Conservation (phyloP, 2,113 vertebrate genomes). For the Picathartes gymnocephalus region DNA sequence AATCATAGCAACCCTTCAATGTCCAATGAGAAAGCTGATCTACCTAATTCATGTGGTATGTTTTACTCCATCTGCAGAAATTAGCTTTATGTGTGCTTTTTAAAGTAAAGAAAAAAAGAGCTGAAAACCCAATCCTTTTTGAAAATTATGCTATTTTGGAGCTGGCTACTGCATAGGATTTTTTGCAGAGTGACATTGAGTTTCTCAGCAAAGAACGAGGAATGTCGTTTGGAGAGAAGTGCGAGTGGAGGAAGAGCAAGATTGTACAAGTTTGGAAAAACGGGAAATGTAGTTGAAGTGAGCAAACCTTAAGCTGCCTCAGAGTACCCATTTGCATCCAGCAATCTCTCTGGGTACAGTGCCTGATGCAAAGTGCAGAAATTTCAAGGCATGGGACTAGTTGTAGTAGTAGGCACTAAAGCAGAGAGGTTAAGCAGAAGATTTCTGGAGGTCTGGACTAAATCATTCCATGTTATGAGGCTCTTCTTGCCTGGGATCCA, state of each 20-base stretch:
- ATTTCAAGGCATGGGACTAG: neutral
- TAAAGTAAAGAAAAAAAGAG: neutral
- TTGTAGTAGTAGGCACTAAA: neutral
- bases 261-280: neutral
- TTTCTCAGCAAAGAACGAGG: neutral
- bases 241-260: neutral
- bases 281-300: neutral
- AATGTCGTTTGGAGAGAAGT: neutral
- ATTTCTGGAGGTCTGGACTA: neutral
- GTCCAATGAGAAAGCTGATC: neutral
- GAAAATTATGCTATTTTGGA: neutral
- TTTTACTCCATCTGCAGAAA: slow-evolving; percentile 13
- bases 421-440: neutral
- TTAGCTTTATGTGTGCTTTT: neutral
- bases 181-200: neutral
- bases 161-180: neutral
- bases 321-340: neutral
- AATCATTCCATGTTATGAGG: neutral
- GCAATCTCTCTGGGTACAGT: neutral
- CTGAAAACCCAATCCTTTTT: neutral
- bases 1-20: slow-evolving; percentile 1
- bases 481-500: neutral
- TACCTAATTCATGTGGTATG: neutral
- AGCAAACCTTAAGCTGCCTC: neutral
- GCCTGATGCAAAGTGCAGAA: neutral